Percentiles rank a stretch among this genome's conserved stretches.
Conservation (phyloP, 2,888 invertebrate genomes). For the Amblyjoppa fuscipennis region DNA sequence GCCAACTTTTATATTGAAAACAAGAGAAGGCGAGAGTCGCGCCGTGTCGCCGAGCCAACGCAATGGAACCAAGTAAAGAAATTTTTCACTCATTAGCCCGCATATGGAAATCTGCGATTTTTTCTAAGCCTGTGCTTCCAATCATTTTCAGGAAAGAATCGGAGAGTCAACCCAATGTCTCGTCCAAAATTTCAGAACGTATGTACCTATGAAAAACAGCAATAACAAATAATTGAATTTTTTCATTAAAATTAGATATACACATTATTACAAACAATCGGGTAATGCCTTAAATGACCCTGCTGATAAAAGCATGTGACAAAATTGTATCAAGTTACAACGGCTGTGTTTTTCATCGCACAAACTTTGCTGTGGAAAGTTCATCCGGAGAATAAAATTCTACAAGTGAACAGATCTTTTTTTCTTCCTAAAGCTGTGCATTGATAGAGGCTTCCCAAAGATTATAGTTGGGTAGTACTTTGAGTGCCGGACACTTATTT, state of each 20-base stretch:
- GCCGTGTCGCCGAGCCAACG: conserved; percentile 88
- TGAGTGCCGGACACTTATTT: too few relatives aligned
- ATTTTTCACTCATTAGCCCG: neutral
- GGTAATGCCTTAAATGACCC: neutral
- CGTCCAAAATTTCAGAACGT: conserved; percentile 77
- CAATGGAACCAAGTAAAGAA: conserved; percentile 79
- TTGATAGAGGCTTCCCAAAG: too few relatives aligned
- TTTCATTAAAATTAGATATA: neutral
- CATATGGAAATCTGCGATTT: neutral
- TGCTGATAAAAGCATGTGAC: too few relatives aligned
- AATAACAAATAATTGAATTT: neutral
- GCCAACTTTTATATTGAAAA: conserved; percentile 90
- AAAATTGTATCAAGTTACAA: too few relatives aligned
- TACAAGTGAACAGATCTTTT: too few relatives aligned
- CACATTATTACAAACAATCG: conserved; percentile 5
- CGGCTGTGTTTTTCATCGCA: neutral
- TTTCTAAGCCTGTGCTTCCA: neutral
- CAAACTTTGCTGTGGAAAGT: neutral
- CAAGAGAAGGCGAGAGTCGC: conserved; percentile 88
- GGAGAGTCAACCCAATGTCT: conserved; percentile 73
- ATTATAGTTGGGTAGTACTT: too few relatives aligned
- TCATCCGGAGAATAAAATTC: too few relatives aligned
- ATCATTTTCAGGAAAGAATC: conserved; percentile 77
- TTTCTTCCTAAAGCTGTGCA: too few relatives aligned
- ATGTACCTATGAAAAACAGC: conserved; percentile 58